Evolutionary conservation across 2,888 invertebrate species (phyloP).

Genomic region (Coremacera marginata): DNA sequence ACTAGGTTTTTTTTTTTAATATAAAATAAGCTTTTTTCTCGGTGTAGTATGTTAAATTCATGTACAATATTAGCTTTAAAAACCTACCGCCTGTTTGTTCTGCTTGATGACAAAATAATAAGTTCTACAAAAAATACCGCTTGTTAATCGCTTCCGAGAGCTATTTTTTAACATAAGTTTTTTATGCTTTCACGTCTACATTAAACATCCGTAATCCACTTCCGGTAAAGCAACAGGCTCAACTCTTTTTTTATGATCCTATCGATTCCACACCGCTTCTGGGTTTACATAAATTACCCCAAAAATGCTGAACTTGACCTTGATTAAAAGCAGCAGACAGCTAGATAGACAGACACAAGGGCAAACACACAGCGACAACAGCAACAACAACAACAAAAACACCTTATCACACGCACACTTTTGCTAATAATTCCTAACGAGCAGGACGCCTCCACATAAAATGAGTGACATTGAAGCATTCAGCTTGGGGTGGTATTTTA

Average conservation of each 20-base stretch:
- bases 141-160: too few relatives aligned
- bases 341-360: not conserved
- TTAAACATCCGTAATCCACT: not conserved
- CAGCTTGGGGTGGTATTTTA: not conserved
- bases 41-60: too few relatives aligned
- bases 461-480: slow-evolving; percentile 23
- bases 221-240: not conserved
- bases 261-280: not conserved
- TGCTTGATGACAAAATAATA: too few relatives aligned
- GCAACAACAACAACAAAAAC: not conserved
- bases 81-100: too few relatives aligned
- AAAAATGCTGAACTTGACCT: slow-evolving; percentile 58
- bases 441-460: slow-evolving; percentile 5
- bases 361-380: not conserved
- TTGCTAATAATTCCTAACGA: slow-evolving; percentile 20
- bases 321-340: slow-evolving; percentile 46
- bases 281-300: not conserved
- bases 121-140: too few relatives aligned
- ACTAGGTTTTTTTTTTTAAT: too few relatives aligned
- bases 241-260: not conserved
- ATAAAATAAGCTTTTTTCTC: too few relatives aligned
- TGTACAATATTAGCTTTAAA: too few relatives aligned
- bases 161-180: too few relatives aligned
- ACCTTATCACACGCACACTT: slow-evolving; percentile 21
- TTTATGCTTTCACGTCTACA: not conserved